Percentiles rank a stretch among this genome's conserved stretches.
These are phyloP conservation scores for Lethrus apterus DNA, from an alignment of 1,140 invertebrate species.

Conservation along the genomic window DNA sequence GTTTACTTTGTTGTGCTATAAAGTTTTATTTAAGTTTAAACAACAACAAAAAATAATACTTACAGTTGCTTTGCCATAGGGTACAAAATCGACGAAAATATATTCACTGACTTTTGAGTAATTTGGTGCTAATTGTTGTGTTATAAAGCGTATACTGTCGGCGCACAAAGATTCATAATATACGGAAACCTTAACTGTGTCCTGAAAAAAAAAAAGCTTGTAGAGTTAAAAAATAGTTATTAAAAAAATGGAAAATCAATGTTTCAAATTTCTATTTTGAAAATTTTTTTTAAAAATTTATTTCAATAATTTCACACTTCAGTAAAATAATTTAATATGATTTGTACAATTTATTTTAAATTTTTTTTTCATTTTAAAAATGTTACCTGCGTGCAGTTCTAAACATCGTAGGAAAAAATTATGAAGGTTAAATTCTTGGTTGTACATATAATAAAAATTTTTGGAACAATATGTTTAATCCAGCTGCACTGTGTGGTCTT, in stretches of 20 bases:
- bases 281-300: too few species aligned
- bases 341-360: too few species aligned
- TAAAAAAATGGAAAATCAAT: background rate
- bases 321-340: too few species aligned
- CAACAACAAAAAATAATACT: constrained; percentile 24
- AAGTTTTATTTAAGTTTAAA: constrained; percentile 4
- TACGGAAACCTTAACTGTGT: constrained; percentile 30
- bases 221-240: background rate
- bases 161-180: constrained; percentile 44
- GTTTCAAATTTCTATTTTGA: too few species aligned
- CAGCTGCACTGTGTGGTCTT: too few species aligned
- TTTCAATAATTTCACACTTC: too few species aligned
- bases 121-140: constrained; percentile 35
- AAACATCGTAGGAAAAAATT: too few species aligned
- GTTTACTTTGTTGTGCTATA: constrained; percentile 35
- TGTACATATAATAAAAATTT: too few species aligned
- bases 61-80: constrained; percentile 70
- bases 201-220: background rate
- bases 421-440: too few species aligned
- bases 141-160: constrained; percentile 40
- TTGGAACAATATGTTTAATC: too few species aligned
- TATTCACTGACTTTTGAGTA: constrained; percentile 35
- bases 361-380: too few species aligned
- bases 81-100: constrained; percentile 45
- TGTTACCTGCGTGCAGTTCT: too few species aligned